These are phyloP conservation scores for Bombus confusus DNA, from an alignment of 1,140 invertebrate genomes.

Conservation along the genomic window DNA sequence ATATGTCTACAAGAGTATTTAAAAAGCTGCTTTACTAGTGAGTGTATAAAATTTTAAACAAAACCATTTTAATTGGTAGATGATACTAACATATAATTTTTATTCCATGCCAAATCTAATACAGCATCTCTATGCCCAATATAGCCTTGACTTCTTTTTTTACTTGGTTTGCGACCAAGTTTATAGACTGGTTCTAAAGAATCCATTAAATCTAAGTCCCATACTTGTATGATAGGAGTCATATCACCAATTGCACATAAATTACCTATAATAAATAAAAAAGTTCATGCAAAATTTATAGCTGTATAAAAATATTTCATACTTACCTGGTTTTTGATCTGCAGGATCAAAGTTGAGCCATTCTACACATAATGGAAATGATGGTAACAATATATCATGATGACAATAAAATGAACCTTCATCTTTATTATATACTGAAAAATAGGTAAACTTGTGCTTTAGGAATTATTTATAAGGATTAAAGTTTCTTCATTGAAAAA, in stretches of 20 bases:
- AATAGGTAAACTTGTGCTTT: constrained; percentile 14
- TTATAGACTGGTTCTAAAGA: constrained; percentile 92
- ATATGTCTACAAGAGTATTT: constrained; percentile 86
- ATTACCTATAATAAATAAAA: constrained; percentile 85
- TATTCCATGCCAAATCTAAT: constrained; percentile 95
- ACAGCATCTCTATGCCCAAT: constrained; percentile 96
- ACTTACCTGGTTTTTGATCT: constrained; percentile 85
- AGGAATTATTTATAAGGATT: neutral
- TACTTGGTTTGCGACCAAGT: constrained; percentile 90
- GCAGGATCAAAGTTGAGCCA: constrained; percentile 93
- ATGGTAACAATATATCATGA: constrained; percentile 94
- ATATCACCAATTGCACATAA: constrained; percentile 96
- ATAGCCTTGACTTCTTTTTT: constrained; percentile 87
- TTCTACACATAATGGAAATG: constrained; percentile 95
- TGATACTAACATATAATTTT: constrained; percentile 82
- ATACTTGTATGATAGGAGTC: constrained; percentile 95
- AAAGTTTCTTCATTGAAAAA: neutral
- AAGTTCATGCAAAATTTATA: constrained; percentile 1
- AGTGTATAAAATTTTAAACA: neutral
- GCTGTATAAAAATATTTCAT: constrained; percentile 19
- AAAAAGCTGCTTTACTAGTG: constrained; percentile 29
- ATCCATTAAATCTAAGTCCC: constrained; percentile 97
- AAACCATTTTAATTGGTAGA: constrained; percentile 9
- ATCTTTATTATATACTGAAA: constrained; percentile 93
- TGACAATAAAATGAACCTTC: constrained; percentile 95